A percentile compares a stretch with the other conserved stretches of the same genome.
Evolutionary conservation across 2,888 invertebrate species (phyloP).

Genomic region (Phrixothrix hirtus): DNA sequence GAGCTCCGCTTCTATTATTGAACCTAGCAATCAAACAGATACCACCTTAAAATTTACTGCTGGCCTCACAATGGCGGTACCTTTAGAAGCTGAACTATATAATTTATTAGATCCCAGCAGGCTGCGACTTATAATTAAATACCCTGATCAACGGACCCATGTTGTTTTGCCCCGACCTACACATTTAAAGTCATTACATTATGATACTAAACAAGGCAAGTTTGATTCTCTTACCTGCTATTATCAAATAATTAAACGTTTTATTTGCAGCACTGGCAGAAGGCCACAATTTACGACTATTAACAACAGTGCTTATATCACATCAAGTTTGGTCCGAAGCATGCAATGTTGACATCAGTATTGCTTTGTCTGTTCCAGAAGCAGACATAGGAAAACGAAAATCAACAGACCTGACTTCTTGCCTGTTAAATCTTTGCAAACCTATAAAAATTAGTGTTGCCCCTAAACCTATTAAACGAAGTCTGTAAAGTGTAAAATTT

Average conservation of each 20-base stretch:
- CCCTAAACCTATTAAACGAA: conserved; percentile 83
- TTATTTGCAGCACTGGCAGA: too few relatives aligned
- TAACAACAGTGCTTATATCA: conserved; percentile 86
- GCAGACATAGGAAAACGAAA: conserved; percentile 56
- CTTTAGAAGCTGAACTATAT: conserved; percentile 83
- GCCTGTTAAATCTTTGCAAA: conserved; percentile 79
- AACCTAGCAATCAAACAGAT: conserved; percentile 81
- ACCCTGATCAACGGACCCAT: conserved; percentile 90
- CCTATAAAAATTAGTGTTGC: conserved; percentile 85
- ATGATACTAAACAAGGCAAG: conserved; percentile 56
- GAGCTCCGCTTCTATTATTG: conserved; percentile 79
- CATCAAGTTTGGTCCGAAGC: conserved; percentile 93
- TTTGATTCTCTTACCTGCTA: too few relatives aligned
- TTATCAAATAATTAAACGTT: too few relatives aligned
- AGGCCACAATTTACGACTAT: conserved; percentile 68
- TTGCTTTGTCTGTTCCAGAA: conserved; percentile 76
- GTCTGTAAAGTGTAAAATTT: conserved; percentile 39
- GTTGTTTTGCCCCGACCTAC: conserved; percentile 77
- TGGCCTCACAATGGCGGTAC: conserved; percentile 85
- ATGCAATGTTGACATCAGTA: conserved; percentile 82
- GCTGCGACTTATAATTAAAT: conserved; percentile 82
- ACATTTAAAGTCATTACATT: conserved; percentile 73
- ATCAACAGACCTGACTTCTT: conserved; percentile 57
- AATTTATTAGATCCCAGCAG: conserved; percentile 75
- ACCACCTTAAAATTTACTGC: conserved; percentile 89